Evolutionary conservation across 30 jellyfish, hydroid and myxozoan species (phyloP).

Genomic region (Nemopilema nomurai): DNA sequence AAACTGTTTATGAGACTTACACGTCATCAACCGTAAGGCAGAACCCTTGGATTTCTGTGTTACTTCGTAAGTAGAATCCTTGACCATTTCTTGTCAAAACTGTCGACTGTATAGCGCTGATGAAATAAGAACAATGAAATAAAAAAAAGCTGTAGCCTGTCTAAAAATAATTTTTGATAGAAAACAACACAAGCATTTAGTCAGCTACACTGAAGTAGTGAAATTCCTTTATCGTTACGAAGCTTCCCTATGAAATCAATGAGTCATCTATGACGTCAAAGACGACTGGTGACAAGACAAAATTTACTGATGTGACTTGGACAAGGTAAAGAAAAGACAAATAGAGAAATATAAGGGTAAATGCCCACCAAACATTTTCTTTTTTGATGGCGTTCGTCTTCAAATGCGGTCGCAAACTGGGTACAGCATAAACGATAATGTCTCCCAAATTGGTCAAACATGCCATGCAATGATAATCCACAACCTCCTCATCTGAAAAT

Average conservation of each 20-base stretch:
- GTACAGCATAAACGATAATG: slow-evolving; percentile 84
- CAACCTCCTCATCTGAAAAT: slow-evolving; percentile 75
- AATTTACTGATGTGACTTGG: too few species aligned
- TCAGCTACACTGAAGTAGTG: too few species aligned
- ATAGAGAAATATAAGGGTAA: neutral
- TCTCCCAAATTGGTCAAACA: slow-evolving; percentile 97
- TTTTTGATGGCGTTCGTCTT: slow-evolving; percentile 75
- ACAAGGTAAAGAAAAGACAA: too few species aligned
- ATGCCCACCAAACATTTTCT: slow-evolving; percentile 88
- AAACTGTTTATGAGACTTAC: slow-evolving; percentile 62
- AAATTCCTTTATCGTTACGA: too few species aligned
- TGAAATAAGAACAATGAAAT: neutral
- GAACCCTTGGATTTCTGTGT: slow-evolving; percentile 93
- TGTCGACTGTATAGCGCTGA: slow-evolving; percentile 92
- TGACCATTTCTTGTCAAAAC: slow-evolving; percentile 89
- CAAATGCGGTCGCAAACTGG: slow-evolving; percentile 86
- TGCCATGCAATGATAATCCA: slow-evolving; percentile 85
- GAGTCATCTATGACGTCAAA: too few species aligned
- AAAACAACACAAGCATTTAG: too few species aligned
- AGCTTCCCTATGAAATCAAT: too few species aligned
- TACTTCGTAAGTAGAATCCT: slow-evolving; percentile 90
- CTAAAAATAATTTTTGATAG: too few species aligned
- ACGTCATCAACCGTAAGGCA: slow-evolving; percentile 60
- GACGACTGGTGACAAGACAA: too few species aligned
- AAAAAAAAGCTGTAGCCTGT: too few species aligned